Conservation (phyloP, 2,888 invertebrate species). For the Onchidella celtica region DNA sequence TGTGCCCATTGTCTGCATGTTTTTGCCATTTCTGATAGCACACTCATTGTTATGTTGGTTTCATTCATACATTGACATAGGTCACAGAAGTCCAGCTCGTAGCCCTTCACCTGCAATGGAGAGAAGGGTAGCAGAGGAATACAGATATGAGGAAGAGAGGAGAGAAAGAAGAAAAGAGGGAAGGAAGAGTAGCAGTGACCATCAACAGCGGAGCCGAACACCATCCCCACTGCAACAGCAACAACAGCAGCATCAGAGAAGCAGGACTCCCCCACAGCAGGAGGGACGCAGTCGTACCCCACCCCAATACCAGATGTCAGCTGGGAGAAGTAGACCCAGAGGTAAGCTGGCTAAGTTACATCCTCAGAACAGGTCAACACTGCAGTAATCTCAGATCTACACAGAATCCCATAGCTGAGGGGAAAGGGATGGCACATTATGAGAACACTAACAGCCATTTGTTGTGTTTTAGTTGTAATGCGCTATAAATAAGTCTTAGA, state of each 20-base stretch:
- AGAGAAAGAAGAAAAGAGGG: background rate
- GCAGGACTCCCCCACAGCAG: background rate
- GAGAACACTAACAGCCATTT: too few species aligned
- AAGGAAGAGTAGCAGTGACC: background rate
- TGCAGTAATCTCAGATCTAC: too few species aligned
- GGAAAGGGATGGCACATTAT: too few species aligned
- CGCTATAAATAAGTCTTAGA: too few species aligned
- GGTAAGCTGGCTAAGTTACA: slow-evolving; percentile 15
- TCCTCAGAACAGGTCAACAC: too few species aligned
- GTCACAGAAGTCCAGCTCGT: background rate
- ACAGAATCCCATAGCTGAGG: too few species aligned
- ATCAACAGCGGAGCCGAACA: slow-evolving; percentile 13
- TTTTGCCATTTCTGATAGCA: too few species aligned
- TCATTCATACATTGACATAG: too few species aligned
- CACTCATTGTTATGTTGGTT: too few species aligned
- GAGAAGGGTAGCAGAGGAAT: slow-evolving; percentile 5
- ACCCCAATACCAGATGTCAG: background rate
- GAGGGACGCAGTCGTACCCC: background rate
- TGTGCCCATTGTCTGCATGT: too few species aligned
- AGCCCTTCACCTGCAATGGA: slow-evolving; percentile 13
- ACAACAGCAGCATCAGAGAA: slow-evolving; percentile 27
- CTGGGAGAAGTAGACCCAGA: background rate
- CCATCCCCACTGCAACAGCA: slow-evolving; percentile 33
- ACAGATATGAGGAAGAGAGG: background rate
- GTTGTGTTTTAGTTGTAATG: too few species aligned